Base-by-base conservation (phyloP, 2,888 invertebrate species). In the Stomorhina lunata region DNA sequence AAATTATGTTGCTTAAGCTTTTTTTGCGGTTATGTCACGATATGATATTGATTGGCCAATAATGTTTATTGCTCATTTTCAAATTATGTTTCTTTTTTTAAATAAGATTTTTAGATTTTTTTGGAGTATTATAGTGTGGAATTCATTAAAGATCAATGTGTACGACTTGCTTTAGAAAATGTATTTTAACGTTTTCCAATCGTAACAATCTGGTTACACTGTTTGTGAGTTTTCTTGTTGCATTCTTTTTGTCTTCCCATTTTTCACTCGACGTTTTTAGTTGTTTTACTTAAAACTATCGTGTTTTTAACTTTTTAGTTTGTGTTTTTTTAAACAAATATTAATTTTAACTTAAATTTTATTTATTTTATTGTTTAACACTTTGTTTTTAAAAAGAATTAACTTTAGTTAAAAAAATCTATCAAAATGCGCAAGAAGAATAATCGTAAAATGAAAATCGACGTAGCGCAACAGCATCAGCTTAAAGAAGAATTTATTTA, bases 381-480 rank as follows among this genome's bases (percentile, higher is more conserved):
- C 43, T 63, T 57, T 66, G 0, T 65, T 65, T 55, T 55, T 71
- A 50, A 45, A 10, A 53, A 43, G 37, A 32, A 25, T 32, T 57
- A 32, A 43, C 25, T 75, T 75, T 80, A 55, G 9, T 34, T 55
- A 43, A 29, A 68, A 55, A 6, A 25, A 0, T 17, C n/a, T 0
- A 37, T n/a, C n/a, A 82, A 78, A 69, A 82, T 82, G 81, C 81
- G 81, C 53, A 82, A 79, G 37, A 82, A 82, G 53, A 75, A 75
- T 65, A 82, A 82, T 79, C 81, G 81, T 15, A 82, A 82, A 71
- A 9, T 69, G 4, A 69, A 57, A 76, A 57, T 76, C 65, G 80
- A 71, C 5, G 63, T 63, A 10, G 40, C 27, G n/a, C 63, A 65
- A 20, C 72, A 71, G 1, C 57, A 68, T 29, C 25, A 66, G 32